Evolutionary conservation across 1,140 invertebrate genomes (phyloP).

Genomic region (Bombus confusus): DNA sequence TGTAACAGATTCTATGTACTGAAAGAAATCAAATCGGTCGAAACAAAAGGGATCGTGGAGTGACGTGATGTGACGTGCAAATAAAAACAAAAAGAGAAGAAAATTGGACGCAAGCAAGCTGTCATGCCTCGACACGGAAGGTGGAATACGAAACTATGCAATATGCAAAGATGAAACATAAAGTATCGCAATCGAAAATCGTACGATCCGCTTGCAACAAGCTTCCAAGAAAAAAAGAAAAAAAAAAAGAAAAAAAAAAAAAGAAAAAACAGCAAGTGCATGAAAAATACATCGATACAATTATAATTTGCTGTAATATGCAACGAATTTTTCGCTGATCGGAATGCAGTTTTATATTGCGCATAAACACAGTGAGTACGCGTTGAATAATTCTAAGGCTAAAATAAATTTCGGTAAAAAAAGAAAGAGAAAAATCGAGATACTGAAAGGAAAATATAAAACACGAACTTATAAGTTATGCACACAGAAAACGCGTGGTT

Average conservation of each 20-base stretch:
- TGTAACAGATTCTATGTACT: not conserved
- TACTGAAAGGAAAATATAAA: not conserved
- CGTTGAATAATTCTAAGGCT: not conserved
- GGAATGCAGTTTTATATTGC: constrained; percentile 3
- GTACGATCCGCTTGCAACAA: constrained; percentile 16
- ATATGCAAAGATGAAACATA: not conserved
- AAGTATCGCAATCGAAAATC: constrained; percentile 20
- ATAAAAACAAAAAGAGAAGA: not conserved
- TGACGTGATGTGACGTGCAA: constrained; percentile 68
- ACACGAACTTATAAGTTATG: constrained; percentile 12
- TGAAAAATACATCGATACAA: not conserved
- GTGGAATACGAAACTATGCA: not conserved
- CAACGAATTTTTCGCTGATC: not conserved
- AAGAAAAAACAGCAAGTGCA: not conserved
- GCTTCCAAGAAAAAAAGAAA: not conserved
- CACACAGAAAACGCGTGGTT: constrained; percentile 9
- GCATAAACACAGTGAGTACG: constrained; percentile 1
- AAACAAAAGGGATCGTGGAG: constrained; percentile 6
- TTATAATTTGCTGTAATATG: not conserved
- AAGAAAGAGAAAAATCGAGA: not conserved
- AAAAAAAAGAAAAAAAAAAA: not conserved
- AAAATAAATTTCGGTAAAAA: not conserved
- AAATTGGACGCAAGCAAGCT: constrained; percentile 62
- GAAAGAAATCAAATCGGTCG: not conserved
- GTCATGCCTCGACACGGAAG: constrained; percentile 46